Conservation (phyloP, 2,888 invertebrate genomes). For the Gortyna flavago region DNA sequence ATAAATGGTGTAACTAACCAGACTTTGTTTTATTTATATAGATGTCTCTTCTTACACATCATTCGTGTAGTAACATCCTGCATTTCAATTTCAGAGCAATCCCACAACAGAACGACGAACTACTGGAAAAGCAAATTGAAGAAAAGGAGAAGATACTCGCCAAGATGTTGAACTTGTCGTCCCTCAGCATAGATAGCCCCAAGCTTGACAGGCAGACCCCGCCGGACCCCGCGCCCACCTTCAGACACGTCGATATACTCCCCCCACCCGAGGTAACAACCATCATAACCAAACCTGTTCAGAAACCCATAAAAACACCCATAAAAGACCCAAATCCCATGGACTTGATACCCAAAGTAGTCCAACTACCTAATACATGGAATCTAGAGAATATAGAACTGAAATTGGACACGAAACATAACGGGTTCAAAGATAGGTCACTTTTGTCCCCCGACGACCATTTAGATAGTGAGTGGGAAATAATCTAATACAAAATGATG, state of each 20-base stretch:
- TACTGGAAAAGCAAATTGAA: constrained; percentile 93
- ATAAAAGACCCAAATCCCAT: constrained; percentile 63
- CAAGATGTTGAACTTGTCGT: constrained; percentile 91
- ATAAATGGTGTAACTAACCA: no score
- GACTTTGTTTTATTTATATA: no score
- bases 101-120: constrained; percentile 91
- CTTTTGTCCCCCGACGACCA: constrained; percentile 83
- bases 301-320: constrained; percentile 48
- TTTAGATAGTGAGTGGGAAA: constrained; percentile 86
- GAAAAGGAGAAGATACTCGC: constrained; percentile 93
- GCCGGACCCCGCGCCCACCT: constrained; percentile 44
- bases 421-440: constrained; percentile 74
- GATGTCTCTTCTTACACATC: neutral
- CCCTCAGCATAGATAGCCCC: constrained; percentile 77
- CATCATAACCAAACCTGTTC: constrained; percentile 36
- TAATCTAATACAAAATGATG: constrained; percentile 77
- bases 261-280: constrained; percentile 41
- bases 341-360: constrained; percentile 86
- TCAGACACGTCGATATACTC: constrained; percentile 49
- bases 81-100: constrained; percentile 79
- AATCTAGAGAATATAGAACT: constrained; percentile 88
- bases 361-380: constrained; percentile 90
- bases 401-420: constrained; percentile 78
- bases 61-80: neutral
- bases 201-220: constrained; percentile 48